A percentile compares a stretch with the other conserved stretches of the same genome.
Evolutionary conservation across 2,888 invertebrate genomes (phyloP).

Genomic region (Tetrapedia diversipes): DNA sequence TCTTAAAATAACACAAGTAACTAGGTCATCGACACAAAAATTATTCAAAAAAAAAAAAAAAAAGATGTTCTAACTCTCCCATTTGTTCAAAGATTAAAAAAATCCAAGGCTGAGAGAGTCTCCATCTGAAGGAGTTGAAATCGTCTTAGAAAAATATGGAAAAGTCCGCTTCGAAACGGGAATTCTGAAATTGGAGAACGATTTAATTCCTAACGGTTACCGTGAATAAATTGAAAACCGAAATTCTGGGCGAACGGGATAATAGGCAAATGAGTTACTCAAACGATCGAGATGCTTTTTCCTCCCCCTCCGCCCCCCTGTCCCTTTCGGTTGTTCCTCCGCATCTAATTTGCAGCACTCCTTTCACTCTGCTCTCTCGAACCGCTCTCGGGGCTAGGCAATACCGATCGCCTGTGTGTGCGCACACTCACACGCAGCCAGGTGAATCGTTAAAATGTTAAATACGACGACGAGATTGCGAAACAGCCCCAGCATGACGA

Average conservation of each 20-base stretch:
- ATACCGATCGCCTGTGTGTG: constrained; percentile 52
- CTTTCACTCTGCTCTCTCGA: constrained; percentile 65
- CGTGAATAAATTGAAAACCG: not conserved
- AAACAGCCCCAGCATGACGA: constrained; percentile 60
- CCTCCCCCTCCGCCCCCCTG: constrained; percentile 1
- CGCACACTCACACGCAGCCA: constrained; percentile 2
- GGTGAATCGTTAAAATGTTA: constrained; percentile 60
- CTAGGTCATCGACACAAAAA: too few relatives aligned
- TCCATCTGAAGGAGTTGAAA: too few relatives aligned
- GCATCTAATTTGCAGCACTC: constrained; percentile 53
- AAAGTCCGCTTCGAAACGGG: too few relatives aligned
- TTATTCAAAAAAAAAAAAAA: too few relatives aligned
- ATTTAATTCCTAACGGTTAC: not conserved
- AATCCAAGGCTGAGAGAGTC: too few relatives aligned
- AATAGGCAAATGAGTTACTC: constrained; percentile 27
- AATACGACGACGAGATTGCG: constrained; percentile 54
- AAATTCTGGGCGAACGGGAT: too few relatives aligned
- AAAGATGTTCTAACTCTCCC: too few relatives aligned
- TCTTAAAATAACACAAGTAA: too few relatives aligned
- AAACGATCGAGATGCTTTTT: constrained; percentile 31
- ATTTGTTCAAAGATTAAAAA: too few relatives aligned
- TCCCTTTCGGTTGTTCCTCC: constrained; percentile 14
- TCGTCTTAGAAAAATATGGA: too few relatives aligned
- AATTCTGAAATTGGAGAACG: too few relatives aligned
- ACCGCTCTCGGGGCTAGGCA: constrained; percentile 24